Base-by-base conservation (phyloP, 2,888 invertebrate species). In the Scrobipalpa atriplicella region DNA sequence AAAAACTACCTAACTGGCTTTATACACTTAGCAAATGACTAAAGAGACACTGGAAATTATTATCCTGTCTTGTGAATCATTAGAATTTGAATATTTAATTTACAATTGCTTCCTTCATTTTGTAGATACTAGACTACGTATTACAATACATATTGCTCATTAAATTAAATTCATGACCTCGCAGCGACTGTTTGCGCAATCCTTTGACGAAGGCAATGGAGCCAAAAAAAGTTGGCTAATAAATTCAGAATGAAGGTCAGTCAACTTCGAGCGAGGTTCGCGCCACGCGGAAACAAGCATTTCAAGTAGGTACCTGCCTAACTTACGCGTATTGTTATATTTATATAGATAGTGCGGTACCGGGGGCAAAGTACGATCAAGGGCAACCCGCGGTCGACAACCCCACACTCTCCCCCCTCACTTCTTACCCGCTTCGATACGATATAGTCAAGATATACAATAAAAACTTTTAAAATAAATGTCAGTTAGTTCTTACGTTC, bases 311-410 rank as follows among this genome's bases (percentile, higher is more conserved):
- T 73, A 21, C 19, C n/a, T 39, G 16, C 51, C 51, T 43, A 11
- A 16, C 19, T 51, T 54, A 47, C 19, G 39, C 18, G 39, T 39
- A 19, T 61, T 18, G 66, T 16, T 47, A 16, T 47, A 47, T 47
- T 6, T n/a, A 16, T n/a, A 47, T 76, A 39, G 64, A 5, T 52
- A 47, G 36, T 18, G 52, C n/a, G 75, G 73, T 78, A 75, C 79
- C 73, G 83, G 79, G 87, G 85, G 87, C 88, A 87, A 86, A 84
- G 87, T 82, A 84, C 89, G 83, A 85, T 88, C 90, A 90, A 91
- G 90, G 90, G 86, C 89, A 89, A 75, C 74, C 80, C 76, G 70
- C 82, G 90, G 87, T 78, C 86, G 86, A 86, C 82, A 89, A 90
- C 88, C 90, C 84, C 81, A 78, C 78, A 73, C 21, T 29, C 3